A percentile compares a stretch with the other conserved stretches of the same genome.
Evolutionary conservation across 2,113 vertebrate species (phyloP).

Genomic region (Melierax canorus): DNA sequence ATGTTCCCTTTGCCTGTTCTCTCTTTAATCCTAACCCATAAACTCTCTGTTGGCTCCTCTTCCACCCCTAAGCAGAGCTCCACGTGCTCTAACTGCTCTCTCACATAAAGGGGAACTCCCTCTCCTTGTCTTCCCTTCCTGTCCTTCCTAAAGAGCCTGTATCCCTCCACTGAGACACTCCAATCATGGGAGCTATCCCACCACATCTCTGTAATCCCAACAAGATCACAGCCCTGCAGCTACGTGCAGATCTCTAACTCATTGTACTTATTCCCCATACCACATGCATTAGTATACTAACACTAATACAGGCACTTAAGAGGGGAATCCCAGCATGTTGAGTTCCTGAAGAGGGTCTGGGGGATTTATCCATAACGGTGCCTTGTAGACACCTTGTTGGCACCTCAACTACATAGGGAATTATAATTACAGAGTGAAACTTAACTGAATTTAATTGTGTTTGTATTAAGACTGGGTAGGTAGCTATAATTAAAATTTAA

Average conservation of each 20-base stretch:
- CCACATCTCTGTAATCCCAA: not conserved
- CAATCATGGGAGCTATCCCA: not conserved
- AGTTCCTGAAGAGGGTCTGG: not conserved
- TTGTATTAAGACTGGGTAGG: not conserved
- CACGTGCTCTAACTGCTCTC: fast-evolving
- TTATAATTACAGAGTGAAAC: not conserved
- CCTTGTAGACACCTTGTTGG: not conserved
- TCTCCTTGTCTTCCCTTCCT: not conserved
- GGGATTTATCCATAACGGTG: not conserved
- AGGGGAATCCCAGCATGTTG: not conserved
- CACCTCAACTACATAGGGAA: not conserved
- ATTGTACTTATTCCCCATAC: not conserved
- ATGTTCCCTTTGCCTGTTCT: not conserved
- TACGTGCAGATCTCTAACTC: not conserved
- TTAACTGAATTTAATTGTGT: not conserved
- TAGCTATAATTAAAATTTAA: not conserved
- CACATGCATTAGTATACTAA: not conserved
- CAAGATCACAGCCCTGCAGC: not conserved
- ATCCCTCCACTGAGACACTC: not conserved
- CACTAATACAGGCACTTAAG: not conserved
- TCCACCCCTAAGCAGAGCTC: not conserved
- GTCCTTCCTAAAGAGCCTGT: not conserved
- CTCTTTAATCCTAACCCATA: not conserved
- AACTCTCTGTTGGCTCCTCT: not conserved
- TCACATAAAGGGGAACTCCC: not conserved